Percentiles rank a stretch among this genome's conserved stretches.
Evolutionary conservation across 2,797 vertebrate genomes (phyloP).

Genomic region (Nannoperca obscura): DNA sequence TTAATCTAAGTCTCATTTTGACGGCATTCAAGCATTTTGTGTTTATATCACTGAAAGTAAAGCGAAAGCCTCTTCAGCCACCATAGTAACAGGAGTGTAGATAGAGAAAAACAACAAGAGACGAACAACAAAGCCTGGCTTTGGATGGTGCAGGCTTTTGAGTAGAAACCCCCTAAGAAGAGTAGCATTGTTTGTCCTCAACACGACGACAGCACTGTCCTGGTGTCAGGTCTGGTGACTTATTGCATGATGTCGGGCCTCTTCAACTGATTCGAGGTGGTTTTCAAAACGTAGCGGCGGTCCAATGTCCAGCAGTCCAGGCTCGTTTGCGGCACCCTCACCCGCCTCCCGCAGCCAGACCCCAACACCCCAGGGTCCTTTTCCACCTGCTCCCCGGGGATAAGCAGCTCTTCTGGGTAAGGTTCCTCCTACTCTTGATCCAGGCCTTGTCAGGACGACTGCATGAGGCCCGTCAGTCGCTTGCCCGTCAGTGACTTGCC

Average conservation of each 20-base stretch:
- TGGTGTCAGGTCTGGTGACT: slow-evolving; percentile 73
- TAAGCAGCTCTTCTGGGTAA: slow-evolving; percentile 59
- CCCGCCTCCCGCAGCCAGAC: slow-evolving; percentile 46
- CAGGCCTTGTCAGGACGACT: slow-evolving; percentile 93
- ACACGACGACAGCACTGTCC: slow-evolving; percentile 62
- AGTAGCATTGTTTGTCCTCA: slow-evolving; percentile 48
- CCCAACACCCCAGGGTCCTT: slow-evolving; percentile 47
- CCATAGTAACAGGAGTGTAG: slow-evolving; percentile 60
- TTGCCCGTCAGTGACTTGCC: slow-evolving; percentile 98
- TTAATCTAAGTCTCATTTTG: slow-evolving; percentile 70
- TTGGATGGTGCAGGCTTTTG: slow-evolving; percentile 22
- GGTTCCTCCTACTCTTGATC: slow-evolving; percentile 59
- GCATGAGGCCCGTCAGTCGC: slow-evolving; percentile 98
- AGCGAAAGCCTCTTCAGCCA: slow-evolving; percentile 51
- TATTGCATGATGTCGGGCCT: slow-evolving; percentile 79
- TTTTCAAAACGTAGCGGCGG: slow-evolving; percentile 35
- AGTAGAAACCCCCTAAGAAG: slow-evolving; percentile 60
- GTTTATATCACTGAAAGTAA: slow-evolving; percentile 67
- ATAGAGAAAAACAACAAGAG: slow-evolving; percentile 48
- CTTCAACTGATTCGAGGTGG: slow-evolving; percentile 51
- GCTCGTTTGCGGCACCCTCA: slow-evolving; percentile 24
- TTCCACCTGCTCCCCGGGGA: slow-evolving; percentile 43
- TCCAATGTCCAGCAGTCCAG: slow-evolving; percentile 42
- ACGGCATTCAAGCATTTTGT: slow-evolving; percentile 75
- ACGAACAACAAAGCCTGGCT: slow-evolving; percentile 26